Base-by-base conservation (phyloP, 2,888 invertebrate genomes). In the Meganola albula region DNA sequence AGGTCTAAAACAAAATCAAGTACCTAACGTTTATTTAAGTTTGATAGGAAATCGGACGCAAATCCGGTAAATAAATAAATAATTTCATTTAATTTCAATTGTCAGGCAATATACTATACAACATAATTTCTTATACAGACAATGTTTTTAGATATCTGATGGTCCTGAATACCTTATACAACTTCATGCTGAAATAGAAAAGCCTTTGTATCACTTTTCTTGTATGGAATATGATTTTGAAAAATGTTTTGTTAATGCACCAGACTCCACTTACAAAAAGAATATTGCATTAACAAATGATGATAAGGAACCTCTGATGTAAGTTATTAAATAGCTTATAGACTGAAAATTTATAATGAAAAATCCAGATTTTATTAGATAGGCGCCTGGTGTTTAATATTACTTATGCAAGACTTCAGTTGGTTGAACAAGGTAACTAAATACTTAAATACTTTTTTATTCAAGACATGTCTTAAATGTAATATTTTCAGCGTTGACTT, bases 161-260 rank as follows among this genome's bases (percentile, higher is more conserved):
- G 93, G 93, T 0, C 90, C 91, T 2, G 86, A 79, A 3, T 92
- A 90, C 57, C 72, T 61, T 18, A 78, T 93, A 34, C 70, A 77
- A 27, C 61, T 93, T 20, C 79, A 87, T 46, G 90, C 90, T 10
- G 78, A 83, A 24, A 89, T 90, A 22, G 82, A 87, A 43, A 87
- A 82, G 41, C 88, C 90, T 0, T 60, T 72, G 1, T 86, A 90
- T 44, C 85, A 87, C 52, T 92, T 93, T 61, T 90, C 90, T 3
- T 90, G 89, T 55, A 72, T 65, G 48, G 67, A 84, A n/a, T 86
- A 87, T 54, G 84, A 92, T 67, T 93, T 92, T 73, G 91, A 90
- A 3, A 87, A 87, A 39, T 90, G 91, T 56, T 88, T 92, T 44
- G 70, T 90, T 2, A 88, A 89, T 54, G 79, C 84, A 3, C 79